A percentile compares a stretch with the other conserved stretches of the same genome.
These are phyloP conservation scores for Athrips mouffetella DNA, from an alignment of 2,888 invertebrate species.

Conservation along the genomic window DNA sequence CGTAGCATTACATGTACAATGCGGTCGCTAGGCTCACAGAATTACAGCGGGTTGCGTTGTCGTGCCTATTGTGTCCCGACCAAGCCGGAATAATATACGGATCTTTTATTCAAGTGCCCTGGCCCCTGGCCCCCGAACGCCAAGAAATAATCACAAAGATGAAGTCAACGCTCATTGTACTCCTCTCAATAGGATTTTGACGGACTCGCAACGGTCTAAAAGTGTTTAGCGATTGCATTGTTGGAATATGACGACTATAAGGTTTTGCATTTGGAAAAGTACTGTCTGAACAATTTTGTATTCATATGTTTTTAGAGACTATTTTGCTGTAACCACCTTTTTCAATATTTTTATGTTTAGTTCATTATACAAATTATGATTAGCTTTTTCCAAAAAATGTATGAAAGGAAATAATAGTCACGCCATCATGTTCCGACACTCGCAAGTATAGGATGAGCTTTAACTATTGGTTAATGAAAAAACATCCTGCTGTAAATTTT, in stretches of 20 bases:
- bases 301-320: conserved; percentile 14
- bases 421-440: no score
- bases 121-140: conserved; percentile 59
- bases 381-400: no score
- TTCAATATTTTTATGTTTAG: no score
- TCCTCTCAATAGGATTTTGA: conserved; percentile 67
- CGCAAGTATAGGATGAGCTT: no score
- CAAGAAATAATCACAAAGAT: conserved; percentile 70
- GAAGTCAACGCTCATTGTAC: conserved; percentile 68
- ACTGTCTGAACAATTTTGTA: conserved; percentile 6
- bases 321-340: no score
- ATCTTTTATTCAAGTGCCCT: conserved; percentile 75
- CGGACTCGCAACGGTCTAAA: conserved; percentile 45
- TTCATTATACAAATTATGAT: no score
- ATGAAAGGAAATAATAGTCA: no score
- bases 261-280: not conserved
- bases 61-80: conserved; percentile 60
- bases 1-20: conserved; percentile 36
- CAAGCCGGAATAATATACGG: conserved; percentile 65
- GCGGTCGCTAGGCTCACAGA: conserved; percentile 56
- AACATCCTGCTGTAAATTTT: not conserved
- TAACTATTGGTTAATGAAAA: not conserved
- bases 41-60: conserved; percentile 66
- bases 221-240: conserved; percentile 41
- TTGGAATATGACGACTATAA: conserved; percentile 22